Percentiles rank a stretch among this genome's conserved stretches.
These are phyloP conservation scores for Morus bassanus DNA, from an alignment of 2,797 vertebrate species.

Conservation along the genomic window DNA sequence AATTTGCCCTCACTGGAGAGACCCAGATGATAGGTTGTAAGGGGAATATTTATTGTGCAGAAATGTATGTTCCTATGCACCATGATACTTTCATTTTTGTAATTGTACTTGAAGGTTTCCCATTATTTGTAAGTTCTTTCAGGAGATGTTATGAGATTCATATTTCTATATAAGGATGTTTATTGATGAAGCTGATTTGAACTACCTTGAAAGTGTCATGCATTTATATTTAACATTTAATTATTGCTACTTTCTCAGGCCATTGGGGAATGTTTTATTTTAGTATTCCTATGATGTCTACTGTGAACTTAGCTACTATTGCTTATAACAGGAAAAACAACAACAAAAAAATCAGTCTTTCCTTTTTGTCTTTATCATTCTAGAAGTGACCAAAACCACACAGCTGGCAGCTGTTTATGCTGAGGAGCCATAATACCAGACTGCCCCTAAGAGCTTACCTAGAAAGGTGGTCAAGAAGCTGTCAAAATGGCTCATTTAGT, in stretches of 20 bases:
- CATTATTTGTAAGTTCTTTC: not conserved
- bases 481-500: constrained; percentile 14
- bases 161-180: not conserved
- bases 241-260: not conserved
- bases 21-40: not conserved
- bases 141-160: not conserved
- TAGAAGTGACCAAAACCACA: not conserved
- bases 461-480: not conserved
- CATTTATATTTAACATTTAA: not conserved
- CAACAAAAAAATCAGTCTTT: not conserved
- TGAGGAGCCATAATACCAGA: not conserved
- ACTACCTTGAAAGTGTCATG: not conserved
- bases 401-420: not conserved
- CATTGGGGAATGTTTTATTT: not conserved
- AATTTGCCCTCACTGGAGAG: not conserved
- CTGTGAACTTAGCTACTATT: not conserved
- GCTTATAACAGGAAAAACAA: not conserved
- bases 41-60: not conserved
- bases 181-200: not conserved
- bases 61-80: not conserved
- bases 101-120: not conserved
- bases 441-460: not conserved
- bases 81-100: not conserved
- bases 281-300: not conserved
- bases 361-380: not conserved